Conservation (phyloP, 2,888 invertebrate species). For the Agonopterix heracliana region DNA sequence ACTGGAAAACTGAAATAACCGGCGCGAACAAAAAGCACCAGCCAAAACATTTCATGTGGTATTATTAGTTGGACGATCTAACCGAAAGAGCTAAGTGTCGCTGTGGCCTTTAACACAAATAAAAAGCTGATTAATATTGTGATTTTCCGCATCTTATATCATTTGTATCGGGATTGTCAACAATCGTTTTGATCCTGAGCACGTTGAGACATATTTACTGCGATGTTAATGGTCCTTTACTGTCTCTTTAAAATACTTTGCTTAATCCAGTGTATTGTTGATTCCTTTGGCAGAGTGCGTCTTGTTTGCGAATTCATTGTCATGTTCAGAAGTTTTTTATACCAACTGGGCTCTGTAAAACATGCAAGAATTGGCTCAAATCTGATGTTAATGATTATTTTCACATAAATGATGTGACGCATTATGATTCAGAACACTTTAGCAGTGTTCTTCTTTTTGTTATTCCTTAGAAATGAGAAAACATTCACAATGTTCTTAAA, state of each 20-base stretch:
- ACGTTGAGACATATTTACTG: slow-evolving; percentile 31
- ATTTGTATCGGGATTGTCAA: slow-evolving; percentile 25
- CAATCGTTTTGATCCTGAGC: slow-evolving; percentile 20
- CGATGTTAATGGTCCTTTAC: slow-evolving; percentile 38
- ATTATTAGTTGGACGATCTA: slow-evolving; percentile 77
- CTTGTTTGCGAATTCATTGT: slow-evolving; percentile 13
- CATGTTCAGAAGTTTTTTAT: slow-evolving; percentile 10
- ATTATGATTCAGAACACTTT: not conserved
- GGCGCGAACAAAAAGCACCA: slow-evolving; percentile 74
- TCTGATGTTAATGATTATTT: slow-evolving; percentile 30
- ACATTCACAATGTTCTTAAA: not conserved
- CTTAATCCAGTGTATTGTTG: slow-evolving; percentile 22
- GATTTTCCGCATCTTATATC: slow-evolving; percentile 37
- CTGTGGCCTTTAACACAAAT: slow-evolving; percentile 54
- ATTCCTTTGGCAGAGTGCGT: slow-evolving; percentile 24
- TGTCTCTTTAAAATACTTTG: slow-evolving; percentile 35
- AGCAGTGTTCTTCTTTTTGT: too few species aligned
- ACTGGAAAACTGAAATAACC: slow-evolving; percentile 77
- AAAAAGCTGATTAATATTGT: slow-evolving; percentile 41
- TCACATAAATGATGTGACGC: not conserved
- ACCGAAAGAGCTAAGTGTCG: slow-evolving; percentile 71
- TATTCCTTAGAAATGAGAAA: not conserved
- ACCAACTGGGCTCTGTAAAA: slow-evolving; percentile 21
- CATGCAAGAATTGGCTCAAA: slow-evolving; percentile 40
- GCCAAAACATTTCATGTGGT: slow-evolving; percentile 76